These are phyloP conservation scores for Caenorhabditis auriculariae DNA, from an alignment of 2,888 invertebrate genomes.

Conservation along the genomic window DNA sequence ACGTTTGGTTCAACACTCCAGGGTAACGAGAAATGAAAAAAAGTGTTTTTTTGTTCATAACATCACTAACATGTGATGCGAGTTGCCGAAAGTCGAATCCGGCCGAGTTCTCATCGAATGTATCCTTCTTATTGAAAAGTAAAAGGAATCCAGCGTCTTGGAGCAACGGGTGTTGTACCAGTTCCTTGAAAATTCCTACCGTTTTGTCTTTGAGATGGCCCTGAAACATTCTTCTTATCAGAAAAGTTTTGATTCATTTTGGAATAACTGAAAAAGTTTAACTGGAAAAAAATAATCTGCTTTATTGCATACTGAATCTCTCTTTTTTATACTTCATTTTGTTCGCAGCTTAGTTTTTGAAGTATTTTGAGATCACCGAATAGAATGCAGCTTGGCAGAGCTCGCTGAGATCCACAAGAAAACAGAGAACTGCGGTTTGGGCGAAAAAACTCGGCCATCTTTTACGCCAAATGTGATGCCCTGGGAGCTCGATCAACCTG, in stretches of 20 bases:
- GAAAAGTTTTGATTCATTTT: too few relatives aligned
- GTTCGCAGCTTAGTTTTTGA: too few relatives aligned
- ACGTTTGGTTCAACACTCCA: too few relatives aligned
- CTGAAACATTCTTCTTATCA: too few relatives aligned
- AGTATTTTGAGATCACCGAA: too few relatives aligned
- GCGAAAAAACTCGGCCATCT: conserved; percentile 32
- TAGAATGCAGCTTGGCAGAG: conserved; percentile 39
- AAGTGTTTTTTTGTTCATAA: neutral
- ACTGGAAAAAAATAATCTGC: too few relatives aligned
- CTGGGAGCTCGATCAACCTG: conserved; percentile 43
- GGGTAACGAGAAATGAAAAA: too few relatives aligned
- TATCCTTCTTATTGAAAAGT: conserved; percentile 33
- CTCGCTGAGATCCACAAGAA: conserved; percentile 44
- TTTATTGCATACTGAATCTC: too few relatives aligned
- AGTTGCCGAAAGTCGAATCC: conserved; percentile 31
- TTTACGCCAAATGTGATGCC: conserved; percentile 42
- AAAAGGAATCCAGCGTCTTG: conserved; percentile 21
- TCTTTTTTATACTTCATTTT: too few relatives aligned
- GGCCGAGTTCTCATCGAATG: conserved; percentile 31
- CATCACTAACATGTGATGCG: conserved; percentile 21
- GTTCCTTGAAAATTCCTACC: conserved; percentile 20
- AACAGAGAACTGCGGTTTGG: conserved; percentile 26
- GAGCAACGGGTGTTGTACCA: conserved; percentile 14
- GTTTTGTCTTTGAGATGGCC: conserved; percentile 42
- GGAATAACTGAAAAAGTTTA: too few relatives aligned